A percentile compares a stretch with the other conserved stretches of the same genome.
These are phyloP conservation scores for Tricholaema leucomelas DNA, from an alignment of 2,113 vertebrate genomes.

Conservation along the genomic window DNA sequence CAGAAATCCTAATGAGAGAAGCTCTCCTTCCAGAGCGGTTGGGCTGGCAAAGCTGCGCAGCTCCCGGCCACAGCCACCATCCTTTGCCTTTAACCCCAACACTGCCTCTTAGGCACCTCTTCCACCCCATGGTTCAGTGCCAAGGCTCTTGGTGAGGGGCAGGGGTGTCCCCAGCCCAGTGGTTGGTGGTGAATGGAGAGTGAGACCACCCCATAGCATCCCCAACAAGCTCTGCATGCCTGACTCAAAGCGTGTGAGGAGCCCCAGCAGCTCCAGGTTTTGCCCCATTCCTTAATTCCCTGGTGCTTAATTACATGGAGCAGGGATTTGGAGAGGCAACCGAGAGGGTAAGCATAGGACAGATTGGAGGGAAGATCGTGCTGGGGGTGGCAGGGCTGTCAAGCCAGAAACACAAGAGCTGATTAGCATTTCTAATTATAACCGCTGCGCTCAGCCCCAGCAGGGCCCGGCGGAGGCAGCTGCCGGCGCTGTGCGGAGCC, in stretches of 20 bases:
- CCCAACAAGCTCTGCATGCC: not conserved
- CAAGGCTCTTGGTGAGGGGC: accelerated
- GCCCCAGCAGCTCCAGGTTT: not conserved
- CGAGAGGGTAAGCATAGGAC: not conserved
- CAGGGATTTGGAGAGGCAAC: not conserved
- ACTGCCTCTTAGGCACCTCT: not conserved
- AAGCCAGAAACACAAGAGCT: conserved; percentile 48
- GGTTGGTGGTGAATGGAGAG: not conserved
- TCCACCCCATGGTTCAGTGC: not conserved
- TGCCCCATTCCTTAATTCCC: accelerated
- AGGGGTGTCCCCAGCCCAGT: not conserved
- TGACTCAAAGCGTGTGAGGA: not conserved
- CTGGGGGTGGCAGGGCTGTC: conserved; percentile 54
- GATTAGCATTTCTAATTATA: conserved; percentile 71
- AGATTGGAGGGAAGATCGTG: conserved; percentile 39
- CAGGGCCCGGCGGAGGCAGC: conserved; percentile 7
- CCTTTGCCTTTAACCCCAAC: not conserved
- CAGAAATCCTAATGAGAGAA: conserved; percentile 27
- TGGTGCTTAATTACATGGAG: not conserved
- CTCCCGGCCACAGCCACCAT: not conserved
- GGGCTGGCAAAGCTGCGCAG: not conserved
- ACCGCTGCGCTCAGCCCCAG: not conserved
- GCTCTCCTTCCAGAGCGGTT: not conserved
- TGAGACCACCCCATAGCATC: not conserved
- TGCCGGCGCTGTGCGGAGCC: not conserved